phyloP scores from a whole-genome alignment of 2,113 vertebrate genomes.

The Hypomesus transpacificus region DNA sequence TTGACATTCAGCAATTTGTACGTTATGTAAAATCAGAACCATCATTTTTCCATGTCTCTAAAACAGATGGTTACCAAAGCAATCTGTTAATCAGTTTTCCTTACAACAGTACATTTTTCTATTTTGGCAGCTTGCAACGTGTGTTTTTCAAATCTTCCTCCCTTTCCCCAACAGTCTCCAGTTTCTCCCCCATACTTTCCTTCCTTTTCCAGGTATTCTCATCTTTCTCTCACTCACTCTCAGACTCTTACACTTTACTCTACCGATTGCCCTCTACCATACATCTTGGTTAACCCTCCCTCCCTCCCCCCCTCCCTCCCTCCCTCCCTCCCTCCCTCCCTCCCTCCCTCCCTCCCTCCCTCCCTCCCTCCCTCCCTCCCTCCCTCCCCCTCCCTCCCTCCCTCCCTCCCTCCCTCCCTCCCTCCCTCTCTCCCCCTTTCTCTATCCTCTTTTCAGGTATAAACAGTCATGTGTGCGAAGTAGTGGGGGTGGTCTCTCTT shows the following conservation, averaged over 20 bases:
- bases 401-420: background rate
- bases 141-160: background rate
- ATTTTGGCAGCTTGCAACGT: background rate
- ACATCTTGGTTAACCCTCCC: background rate
- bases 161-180: background rate
- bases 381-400: conserved; percentile 1
- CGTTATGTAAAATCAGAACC: background rate
- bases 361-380: background rate
- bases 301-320: no score
- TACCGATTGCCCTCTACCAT: background rate
- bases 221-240: background rate
- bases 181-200: conserved; percentile 15
- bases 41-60: background rate
- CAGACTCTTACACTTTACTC: background rate
- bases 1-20: background rate
- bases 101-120: conserved; percentile 4
- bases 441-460: conserved; percentile 22
- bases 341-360: background rate
- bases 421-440: background rate
- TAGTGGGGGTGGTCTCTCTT: conserved; percentile 29
- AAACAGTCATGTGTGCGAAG: conserved; percentile 15
- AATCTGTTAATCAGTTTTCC: background rate
- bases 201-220: conserved; percentile 11
- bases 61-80: conserved; percentile 8
- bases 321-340: conserved; percentile 2